Percentiles rank a stretch among this genome's conserved stretches.
phyloP scores from a whole-genome alignment of 2,888 invertebrate species.

The Lepidonotus clava region DNA sequence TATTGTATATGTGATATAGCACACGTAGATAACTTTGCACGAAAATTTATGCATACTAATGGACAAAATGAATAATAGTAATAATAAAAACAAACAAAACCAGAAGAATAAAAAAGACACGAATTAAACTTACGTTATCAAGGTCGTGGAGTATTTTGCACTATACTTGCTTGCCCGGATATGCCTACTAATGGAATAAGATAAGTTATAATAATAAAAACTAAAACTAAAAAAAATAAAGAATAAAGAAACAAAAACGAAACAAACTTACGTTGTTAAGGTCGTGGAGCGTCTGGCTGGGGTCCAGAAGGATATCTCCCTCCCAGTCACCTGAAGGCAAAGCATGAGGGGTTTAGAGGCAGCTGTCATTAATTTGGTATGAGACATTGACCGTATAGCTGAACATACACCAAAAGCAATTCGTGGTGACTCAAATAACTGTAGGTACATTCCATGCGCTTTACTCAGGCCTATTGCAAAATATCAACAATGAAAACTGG shows the following conservation, averaged over 20 bases:
- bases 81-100: not conserved
- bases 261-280: not conserved
- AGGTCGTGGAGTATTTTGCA: not conserved
- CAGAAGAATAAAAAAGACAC: not conserved
- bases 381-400: too few relatives aligned
- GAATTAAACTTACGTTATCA: not conserved
- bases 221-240: too few relatives aligned
- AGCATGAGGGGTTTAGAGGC: too few relatives aligned
- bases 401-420: too few relatives aligned
- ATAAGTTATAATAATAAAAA: not conserved
- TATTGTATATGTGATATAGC: not conserved
- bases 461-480: too few relatives aligned
- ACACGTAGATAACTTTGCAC: not conserved
- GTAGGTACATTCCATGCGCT: too few relatives aligned
- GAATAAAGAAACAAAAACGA: not conserved
- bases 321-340: not conserved
- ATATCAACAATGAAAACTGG: too few relatives aligned
- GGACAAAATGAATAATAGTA: not conserved
- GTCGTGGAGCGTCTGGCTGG: not conserved
- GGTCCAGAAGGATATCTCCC: not conserved
- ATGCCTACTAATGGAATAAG: too few relatives aligned
- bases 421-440: too few relatives aligned
- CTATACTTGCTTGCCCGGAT: too few relatives aligned
- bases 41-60: not conserved
- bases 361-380: too few relatives aligned